Base-by-base conservation (phyloP, 2,888 invertebrate species). In the Oxystoma pomonae region DNA sequence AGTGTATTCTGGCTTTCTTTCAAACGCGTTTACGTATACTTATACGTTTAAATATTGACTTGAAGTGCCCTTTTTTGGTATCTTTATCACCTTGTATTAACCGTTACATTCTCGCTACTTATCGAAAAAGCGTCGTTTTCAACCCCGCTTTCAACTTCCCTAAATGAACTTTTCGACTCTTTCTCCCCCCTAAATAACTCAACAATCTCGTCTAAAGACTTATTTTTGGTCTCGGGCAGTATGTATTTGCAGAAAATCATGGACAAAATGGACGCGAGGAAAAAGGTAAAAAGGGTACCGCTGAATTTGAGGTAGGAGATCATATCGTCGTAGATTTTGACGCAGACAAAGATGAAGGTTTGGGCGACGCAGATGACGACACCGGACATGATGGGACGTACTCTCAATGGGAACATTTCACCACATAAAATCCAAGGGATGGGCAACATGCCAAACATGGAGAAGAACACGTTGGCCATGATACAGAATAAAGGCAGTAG, bases 391-490 rank as follows among this genome's bases (percentile, higher is more conserved):
- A 88, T 84, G 0, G 90, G 88, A 68, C 90, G 80, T 1, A 88
- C 87, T 63, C 85, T 83, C 67, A 89, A 81, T 1, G 90, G 89
- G 71, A 89, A 90, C 55, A 90, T 74, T 72, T 90, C 90, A 1
- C 89, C 89, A 0, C 87, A 89, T 85, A 90, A 86, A 21, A 90
- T 86, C 89, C 90, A 90, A 0, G 90, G 90, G 2, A 90, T 80
- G 20, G 90, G 90, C 0, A 90, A 77, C 76, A 88, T 89, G 0
- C 90, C 90, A 1, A 90, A 83, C 90, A 90, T 90, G 66, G 88
- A 88, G 71, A 87, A 87, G 0, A 87, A 86, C 0, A 90, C 90
- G 74, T 90, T 89, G 16, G 86, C 80, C 21, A 89, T 78, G 0
- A 90, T 83, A 68, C 89, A 88, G 0, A 86, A 80, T 1, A 90